These are phyloP conservation scores for Contarinia nasturtii DNA, from an alignment of 1,140 invertebrate genomes.

Conservation along the genomic window DNA sequence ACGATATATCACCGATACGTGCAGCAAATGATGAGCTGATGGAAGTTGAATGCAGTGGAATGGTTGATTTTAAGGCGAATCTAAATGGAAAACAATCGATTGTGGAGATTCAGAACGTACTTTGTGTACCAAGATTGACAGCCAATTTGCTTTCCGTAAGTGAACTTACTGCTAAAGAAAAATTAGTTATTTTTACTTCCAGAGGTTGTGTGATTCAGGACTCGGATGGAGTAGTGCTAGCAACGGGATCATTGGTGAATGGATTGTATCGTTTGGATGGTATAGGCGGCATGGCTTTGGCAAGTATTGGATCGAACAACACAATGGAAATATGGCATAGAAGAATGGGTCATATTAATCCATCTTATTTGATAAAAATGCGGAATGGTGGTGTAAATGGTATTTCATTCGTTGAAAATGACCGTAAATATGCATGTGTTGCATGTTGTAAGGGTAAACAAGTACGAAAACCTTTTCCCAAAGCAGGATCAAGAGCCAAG, in stretches of 20 bases:
- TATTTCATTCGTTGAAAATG: background rate
- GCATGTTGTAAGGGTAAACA: constrained; percentile 2
- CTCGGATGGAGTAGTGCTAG: background rate
- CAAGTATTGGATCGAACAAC: background rate
- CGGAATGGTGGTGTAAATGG: background rate
- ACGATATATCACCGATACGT: too few relatives aligned
- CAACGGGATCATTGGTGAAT: background rate
- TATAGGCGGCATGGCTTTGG: background rate
- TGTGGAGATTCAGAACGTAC: background rate
- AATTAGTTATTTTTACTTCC: background rate
- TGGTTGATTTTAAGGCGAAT: background rate
- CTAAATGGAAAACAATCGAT: background rate
- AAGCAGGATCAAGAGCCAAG: background rate
- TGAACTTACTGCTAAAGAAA: background rate
- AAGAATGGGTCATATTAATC: constrained; percentile 3
- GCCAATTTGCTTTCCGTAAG: background rate
- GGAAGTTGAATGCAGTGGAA: too few relatives aligned
- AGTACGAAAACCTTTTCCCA: background rate
- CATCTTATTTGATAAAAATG: background rate
- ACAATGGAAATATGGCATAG: constrained; percentile 1
- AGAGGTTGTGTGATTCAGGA: background rate
- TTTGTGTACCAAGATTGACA: background rate
- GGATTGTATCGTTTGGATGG: background rate
- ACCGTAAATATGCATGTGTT: background rate
- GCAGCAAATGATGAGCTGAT: too few relatives aligned